These are phyloP conservation scores for Unio pictorum DNA, from an alignment of 2,888 invertebrate species.

Conservation along the genomic window DNA sequence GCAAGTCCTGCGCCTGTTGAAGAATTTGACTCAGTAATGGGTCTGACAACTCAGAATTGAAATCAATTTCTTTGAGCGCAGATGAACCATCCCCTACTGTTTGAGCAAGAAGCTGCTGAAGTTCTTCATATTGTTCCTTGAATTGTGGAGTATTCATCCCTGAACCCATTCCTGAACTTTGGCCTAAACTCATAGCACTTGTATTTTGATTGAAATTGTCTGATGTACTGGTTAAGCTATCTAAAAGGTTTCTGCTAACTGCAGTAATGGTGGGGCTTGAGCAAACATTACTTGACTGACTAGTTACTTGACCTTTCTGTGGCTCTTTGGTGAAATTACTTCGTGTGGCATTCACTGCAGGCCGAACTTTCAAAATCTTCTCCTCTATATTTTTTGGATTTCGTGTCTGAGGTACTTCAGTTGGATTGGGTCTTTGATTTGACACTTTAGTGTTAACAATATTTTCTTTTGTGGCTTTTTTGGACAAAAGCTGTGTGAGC, in stretches of 20 bases:
- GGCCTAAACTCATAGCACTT: conserved; percentile 5
- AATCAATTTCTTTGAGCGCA: conserved; percentile 38
- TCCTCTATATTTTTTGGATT: conserved; percentile 61
- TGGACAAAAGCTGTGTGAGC: conserved; percentile 63
- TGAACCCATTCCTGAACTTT: background rate
- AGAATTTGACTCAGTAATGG: conserved; percentile 84
- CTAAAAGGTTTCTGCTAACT: background rate
- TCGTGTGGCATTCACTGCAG: conserved; percentile 14
- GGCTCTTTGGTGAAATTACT: too few species aligned
- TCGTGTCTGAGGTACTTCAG: conserved; percentile 75
- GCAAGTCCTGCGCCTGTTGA: conserved; percentile 87
- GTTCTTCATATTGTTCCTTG: conserved; percentile 35
- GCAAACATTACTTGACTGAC: conserved; percentile 3
- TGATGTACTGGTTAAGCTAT: background rate
- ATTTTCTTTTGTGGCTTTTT: conserved; percentile 53
- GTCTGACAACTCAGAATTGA: conserved; percentile 49
- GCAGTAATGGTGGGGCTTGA: background rate
- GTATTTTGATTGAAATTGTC: conserved; percentile 3
- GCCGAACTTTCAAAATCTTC: conserved; percentile 45
- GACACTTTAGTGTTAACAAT: conserved; percentile 58
- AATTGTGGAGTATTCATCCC: conserved; percentile 17
- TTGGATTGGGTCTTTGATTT: conserved; percentile 41
- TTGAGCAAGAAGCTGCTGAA: conserved; percentile 41
- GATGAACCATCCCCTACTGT: conserved; percentile 10
- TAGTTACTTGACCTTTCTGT: conserved; percentile 23